Percentiles rank a stretch among this genome's conserved stretches.
Conservation (phyloP, 2,888 invertebrate species). For the Hermaeophaga mercurialis region DNA sequence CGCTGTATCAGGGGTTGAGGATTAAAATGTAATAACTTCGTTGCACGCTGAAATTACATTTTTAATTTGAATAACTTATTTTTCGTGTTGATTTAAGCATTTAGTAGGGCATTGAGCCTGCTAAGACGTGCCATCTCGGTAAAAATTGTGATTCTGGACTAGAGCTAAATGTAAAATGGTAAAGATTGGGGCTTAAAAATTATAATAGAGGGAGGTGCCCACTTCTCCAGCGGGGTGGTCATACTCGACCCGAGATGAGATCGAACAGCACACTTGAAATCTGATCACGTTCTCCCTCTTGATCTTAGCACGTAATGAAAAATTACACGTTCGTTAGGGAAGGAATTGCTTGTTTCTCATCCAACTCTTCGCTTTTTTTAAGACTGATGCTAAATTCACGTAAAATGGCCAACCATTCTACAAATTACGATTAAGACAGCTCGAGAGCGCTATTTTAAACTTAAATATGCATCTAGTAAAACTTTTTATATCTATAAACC, state of each 20-base stretch:
- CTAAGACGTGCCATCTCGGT: constrained; percentile 70
- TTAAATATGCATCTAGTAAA: no score
- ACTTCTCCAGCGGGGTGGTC: constrained; percentile 32
- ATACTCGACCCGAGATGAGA: constrained; percentile 27
- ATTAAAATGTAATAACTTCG: constrained; percentile 61
- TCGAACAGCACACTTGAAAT: constrained; percentile 54
- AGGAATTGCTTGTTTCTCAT: constrained; percentile 29
- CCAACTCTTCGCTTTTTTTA: constrained; percentile 10
- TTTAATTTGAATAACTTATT: constrained; percentile 77
- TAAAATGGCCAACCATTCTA: not conserved
- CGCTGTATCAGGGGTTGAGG: constrained; percentile 55
- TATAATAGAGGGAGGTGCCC: constrained; percentile 64
- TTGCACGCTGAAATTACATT: constrained; percentile 65
- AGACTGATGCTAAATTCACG: not conserved
- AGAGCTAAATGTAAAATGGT: constrained; percentile 75
- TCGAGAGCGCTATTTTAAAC: no score
- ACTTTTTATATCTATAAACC: no score
- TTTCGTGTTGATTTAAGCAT: constrained; percentile 74
- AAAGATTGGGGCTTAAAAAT: constrained; percentile 76
- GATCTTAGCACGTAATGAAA: constrained; percentile 74
- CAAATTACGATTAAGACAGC: not conserved
- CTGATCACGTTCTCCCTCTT: constrained; percentile 60
- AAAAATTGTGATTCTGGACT: constrained; percentile 74
- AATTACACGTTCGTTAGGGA: constrained; percentile 60
- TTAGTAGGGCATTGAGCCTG: constrained; percentile 61